A percentile compares a stretch with the other conserved stretches of the same genome.
These are phyloP conservation scores for Pseudococcus viburni DNA, from an alignment of 2,888 invertebrate genomes.

Conservation along the genomic window DNA sequence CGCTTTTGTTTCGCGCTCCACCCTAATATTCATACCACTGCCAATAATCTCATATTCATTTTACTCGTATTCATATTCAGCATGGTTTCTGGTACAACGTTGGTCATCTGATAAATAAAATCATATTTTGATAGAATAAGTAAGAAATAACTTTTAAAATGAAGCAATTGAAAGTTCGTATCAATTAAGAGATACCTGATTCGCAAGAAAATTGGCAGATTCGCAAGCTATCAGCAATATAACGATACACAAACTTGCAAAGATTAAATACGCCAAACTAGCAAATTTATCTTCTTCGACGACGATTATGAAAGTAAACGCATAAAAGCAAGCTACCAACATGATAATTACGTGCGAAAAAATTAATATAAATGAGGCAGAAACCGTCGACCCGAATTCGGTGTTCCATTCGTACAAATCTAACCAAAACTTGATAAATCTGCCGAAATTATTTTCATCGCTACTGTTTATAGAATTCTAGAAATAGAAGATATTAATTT, in stretches of 20 bases:
- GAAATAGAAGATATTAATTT: background rate
- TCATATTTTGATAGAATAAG: no score
- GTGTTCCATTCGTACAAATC: background rate
- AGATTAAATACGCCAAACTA: background rate
- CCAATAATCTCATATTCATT: background rate
- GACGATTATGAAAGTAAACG: background rate
- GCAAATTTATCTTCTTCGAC: background rate
- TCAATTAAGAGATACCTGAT: background rate
- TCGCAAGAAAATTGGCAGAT: background rate
- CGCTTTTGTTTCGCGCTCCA: no score
- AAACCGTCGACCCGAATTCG: background rate
- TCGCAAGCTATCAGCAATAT: background rate
- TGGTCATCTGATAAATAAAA: background rate
- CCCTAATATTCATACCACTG: background rate
- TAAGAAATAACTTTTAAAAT: background rate
- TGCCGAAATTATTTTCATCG: background rate
- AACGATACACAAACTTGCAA: background rate
- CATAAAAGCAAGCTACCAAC: background rate
- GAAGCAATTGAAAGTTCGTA: background rate
- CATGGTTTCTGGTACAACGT: background rate
- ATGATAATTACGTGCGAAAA: background rate
- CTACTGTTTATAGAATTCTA: background rate
- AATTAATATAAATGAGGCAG: background rate
- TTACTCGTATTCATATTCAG: background rate
- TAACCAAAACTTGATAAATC: background rate